Percentiles rank a stretch among this genome's conserved stretches.
phyloP scores from a whole-genome alignment of 2,888 invertebrate genomes.

The Cybosia mesomella region DNA sequence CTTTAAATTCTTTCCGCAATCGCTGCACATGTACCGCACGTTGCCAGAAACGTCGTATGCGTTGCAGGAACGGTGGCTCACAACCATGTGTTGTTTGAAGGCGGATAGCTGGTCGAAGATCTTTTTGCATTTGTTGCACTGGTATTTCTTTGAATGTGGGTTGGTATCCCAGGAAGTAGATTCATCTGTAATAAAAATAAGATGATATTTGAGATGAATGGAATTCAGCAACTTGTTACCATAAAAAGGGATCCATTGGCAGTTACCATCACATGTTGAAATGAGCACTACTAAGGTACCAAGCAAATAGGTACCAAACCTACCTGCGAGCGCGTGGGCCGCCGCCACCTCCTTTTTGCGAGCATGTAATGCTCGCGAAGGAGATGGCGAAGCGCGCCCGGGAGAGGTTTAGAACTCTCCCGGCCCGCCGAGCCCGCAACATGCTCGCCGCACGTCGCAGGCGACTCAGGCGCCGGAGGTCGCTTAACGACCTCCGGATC shows the following conservation, averaged over 20 bases:
- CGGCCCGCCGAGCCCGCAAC: no score
- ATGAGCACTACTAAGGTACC: no score
- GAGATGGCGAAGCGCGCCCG: no score
- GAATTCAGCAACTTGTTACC: not conserved
- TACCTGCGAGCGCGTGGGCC: no score
- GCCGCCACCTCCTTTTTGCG: no score
- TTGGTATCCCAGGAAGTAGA: constrained; percentile 28
- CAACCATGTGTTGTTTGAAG: constrained; percentile 73
- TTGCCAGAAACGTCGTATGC: constrained; percentile 33
- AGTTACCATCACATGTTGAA: no score
- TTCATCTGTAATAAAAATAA: constrained; percentile 45
- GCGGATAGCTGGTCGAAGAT: constrained; percentile 71
- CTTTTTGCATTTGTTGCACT: constrained; percentile 79
- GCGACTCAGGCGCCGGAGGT: no score
- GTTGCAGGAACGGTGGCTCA: constrained; percentile 55
- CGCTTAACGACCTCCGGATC: no score
- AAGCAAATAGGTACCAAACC: no score
- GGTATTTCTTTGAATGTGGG: constrained; percentile 70
- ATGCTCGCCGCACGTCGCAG: no score
- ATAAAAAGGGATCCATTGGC: not conserved
- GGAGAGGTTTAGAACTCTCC: no score
- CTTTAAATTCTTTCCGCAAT: constrained; percentile 76
- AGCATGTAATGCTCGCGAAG: no score
- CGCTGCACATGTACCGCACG: constrained; percentile 66
- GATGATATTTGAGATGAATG: not conserved